Conservation (phyloP, 2,888 invertebrate genomes). For the Biston betularia region DNA sequence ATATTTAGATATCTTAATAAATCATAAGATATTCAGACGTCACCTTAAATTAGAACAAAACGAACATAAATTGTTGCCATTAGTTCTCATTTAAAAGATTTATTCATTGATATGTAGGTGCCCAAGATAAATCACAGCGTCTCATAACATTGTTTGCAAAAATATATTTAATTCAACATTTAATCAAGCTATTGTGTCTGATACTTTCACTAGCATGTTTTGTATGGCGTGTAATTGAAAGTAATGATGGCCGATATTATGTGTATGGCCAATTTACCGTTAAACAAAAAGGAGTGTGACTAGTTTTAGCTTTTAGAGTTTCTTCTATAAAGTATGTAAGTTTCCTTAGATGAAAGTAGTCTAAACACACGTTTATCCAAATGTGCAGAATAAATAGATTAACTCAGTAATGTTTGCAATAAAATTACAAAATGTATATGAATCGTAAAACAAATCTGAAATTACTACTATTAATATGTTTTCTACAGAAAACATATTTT, state of each 20-base stretch:
- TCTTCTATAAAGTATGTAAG: neutral
- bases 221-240: constrained; percentile 47
- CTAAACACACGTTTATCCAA: too few relatives aligned
- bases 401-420: too few relatives aligned
- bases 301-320: constrained; percentile 18
- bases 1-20: constrained; percentile 7
- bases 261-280: constrained; percentile 33
- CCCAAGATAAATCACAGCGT: constrained; percentile 27
- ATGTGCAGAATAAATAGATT: too few relatives aligned
- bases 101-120: constrained; percentile 18
- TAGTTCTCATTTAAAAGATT: constrained; percentile 12
- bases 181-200: constrained; percentile 42
- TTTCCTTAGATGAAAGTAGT: too few relatives aligned
- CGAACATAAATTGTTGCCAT: constrained; percentile 13
- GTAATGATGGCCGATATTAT: constrained; percentile 41
- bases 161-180: constrained; percentile 41
- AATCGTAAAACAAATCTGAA: too few relatives aligned
- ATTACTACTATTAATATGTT: too few relatives aligned
- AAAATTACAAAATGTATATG: too few relatives aligned
- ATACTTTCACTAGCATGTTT: constrained; percentile 49
- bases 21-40: constrained; percentile 13
- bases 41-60: constrained; percentile 18
- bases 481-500: too few relatives aligned
- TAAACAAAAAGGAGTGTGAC: constrained; percentile 14
- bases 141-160: constrained; percentile 36